Evolutionary conservation across 2,113 vertebrate genomes (phyloP), one percentile per base, ranked within the genome.

Genomic region (Dolichotis patagonum): DNA sequence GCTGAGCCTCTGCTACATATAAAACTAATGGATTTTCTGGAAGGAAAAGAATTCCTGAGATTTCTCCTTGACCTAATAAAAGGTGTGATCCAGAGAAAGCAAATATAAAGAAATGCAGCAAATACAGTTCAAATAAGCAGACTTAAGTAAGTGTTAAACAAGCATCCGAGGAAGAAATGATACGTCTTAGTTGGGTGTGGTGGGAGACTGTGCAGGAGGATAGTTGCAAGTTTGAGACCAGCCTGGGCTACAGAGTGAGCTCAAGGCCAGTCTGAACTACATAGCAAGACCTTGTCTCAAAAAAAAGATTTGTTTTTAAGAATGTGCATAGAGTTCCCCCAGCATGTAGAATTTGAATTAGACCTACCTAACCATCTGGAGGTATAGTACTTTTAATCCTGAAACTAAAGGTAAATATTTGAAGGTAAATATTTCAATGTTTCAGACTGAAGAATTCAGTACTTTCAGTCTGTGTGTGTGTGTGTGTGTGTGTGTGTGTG

Each of bases 11-110:
- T 90, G 20, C 71, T 97, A 7, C 78, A 26, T 73, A 0, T 94
- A 54, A 95, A 32, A 90, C 24, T 86, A 86, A 93, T 80, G 60
- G 41, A 22, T 65, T 14, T 85, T 11, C 58, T 78, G 8, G 62
- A 81, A 96, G 84, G 54, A 63, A 91, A 92, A 95, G 35, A 94
- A 75, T 73, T 77, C 78, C 71, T 80, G 32, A 82, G 52, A 19
- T 26, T 92, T 73, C n/a, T 20, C 41, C 30, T 92, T 93, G 22
- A 63, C 56, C 60, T 38, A 35, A 35, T 12, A 43, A 69, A 96
- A 49, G 49, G 14, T 62, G 26, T 43, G 54, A 95, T 56, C 41
- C 14, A 92, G 69, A 91, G 90, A 96, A 97, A 90, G 65, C 56
- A 86, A 69, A 75, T 32, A 4, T 32, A 69, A 94, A 63, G 24